Base-by-base conservation (phyloP, 2,113 vertebrate species). In the Leucopsar rothschildi region DNA sequence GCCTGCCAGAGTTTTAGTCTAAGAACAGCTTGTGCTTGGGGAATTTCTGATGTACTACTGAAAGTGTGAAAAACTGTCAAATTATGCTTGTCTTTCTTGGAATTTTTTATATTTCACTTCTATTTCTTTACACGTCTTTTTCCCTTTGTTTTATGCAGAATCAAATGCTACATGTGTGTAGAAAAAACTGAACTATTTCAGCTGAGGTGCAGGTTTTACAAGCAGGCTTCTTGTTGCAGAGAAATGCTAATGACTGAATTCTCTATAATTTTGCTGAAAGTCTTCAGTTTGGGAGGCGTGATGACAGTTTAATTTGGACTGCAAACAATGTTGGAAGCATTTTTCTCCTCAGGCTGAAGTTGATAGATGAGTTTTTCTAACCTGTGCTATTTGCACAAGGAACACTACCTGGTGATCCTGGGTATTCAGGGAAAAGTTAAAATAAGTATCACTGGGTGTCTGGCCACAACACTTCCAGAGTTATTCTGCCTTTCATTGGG, bases 361-460 rank as follows among this genome's bases (percentile, higher is more conserved):
- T 94, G 91, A 70, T 28, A 20, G 90, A 80, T 87, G 85, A 70
- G 93, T 93, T 94, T 79, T 94, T 91, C 87, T 86, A 12, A 90
- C 59, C 50, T 72, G 44, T 0, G 4, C 31, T 22, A 29, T 87
- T 82, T 82, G 31, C 63, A 5, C 42, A 28, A 72, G 82, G 76
- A 91, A 5, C 8, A 3, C 11, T 64, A 5, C 40, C 8, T 20
- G 39, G 10, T 66, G 37, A 59, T 77, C 29, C 14, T 12, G 65
- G 52, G 22, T 37, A 14, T 33, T 37, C 56, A 64, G 56, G 65
- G 40, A 42, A 10, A 71, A 79, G 59, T 52, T 81, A 11, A 29
- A 66, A 47, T 2, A 42, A 52, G 1, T 53, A 50, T 79, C 8
- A 2, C 29, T 12, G 39, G 1, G 6, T 44, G 63, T 72, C 73